Evolutionary conservation across 2,797 vertebrate genomes (phyloP), one percentile per base, ranked within the genome.

Genomic region (Spheniscus humboldti): DNA sequence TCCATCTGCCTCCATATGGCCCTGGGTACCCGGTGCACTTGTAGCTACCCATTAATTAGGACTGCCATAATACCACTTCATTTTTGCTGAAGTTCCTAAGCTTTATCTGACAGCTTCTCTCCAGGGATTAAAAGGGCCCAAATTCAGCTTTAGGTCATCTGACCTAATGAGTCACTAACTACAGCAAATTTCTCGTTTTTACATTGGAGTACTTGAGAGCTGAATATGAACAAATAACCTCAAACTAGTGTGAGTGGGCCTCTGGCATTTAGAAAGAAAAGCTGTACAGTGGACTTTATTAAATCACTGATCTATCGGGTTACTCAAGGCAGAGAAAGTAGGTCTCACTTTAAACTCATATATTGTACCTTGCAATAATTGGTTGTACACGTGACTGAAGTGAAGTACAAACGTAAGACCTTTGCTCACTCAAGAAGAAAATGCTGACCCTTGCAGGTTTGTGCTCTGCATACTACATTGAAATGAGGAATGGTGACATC

Each of bases 151-250:
- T 50, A 66, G 74, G 71, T 72, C 84, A 64, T 56, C 64, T 57
- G 62, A 60, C 64, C 62, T 86, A 68, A 86, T n/a, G 60, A 92
- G 67, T 93, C 77, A 75, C 37, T 91, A 85, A 78, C 75, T 85
- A 25, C 37, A 87, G 74, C 4, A 2, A 80, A 27, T 73, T 85
- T 82, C 53, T 92, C 30, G 3, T 71, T 74, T 78, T 77, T 45
- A 39, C 56, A 6, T 11, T n/a, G 68, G 71, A 89, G 11, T 83
- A 39, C 17, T 24, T 57, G 86, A 83, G 90, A 89, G 60, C 86
- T 87, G 83, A 78, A 50, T 57, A 35, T 35, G 80, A 92, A n/a
- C 87, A 96, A 88, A 88, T 71, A 91, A 74, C 75, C 48, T 94
- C 84, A 50, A 53, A 77, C 45, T 74, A 31, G 33, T 27, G 13